These are phyloP conservation scores for Drosophila pectinifera DNA, from an alignment of 1,140 invertebrate species.

Conservation along the genomic window DNA sequence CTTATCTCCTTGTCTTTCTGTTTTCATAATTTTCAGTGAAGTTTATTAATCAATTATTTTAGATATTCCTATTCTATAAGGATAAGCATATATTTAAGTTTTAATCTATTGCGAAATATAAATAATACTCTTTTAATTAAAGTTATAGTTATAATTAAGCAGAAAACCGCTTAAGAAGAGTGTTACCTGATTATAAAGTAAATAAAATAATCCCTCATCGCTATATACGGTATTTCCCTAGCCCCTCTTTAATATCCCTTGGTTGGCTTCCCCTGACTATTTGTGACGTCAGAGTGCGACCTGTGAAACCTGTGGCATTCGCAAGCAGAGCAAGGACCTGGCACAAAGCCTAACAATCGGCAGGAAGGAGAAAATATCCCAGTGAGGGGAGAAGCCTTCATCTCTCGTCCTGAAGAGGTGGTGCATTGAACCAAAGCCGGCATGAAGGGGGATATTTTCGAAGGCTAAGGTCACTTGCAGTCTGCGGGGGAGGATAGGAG, in stretches of 20 bases:
- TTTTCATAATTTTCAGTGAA: no score
- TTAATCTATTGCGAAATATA: no score
- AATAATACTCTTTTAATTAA: no score
- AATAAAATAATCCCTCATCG: neutral
- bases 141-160: neutral
- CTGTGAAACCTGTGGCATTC: constrained; percentile 55
- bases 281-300: constrained; percentile 70
- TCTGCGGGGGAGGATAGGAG: constrained; percentile 28
- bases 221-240: neutral
- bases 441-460: constrained; percentile 46
- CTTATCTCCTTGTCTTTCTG: no score
- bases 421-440: constrained; percentile 74
- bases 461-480: constrained; percentile 82
- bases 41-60: no score
- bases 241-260: constrained; percentile 9
- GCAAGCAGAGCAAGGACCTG: constrained; percentile 18
- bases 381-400: constrained; percentile 14
- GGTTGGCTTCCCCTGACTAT: constrained; percentile 23
- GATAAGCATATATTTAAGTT: no score
- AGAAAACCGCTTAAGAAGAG: neutral
- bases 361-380: constrained; percentile 40
- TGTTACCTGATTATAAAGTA: neutral
- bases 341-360: constrained; percentile 25
- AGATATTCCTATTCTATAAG: no score
- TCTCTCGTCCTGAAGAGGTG: constrained; percentile 23